These are phyloP conservation scores for Ceratitis capitata DNA, from an alignment of 1,140 invertebrate species.

Conservation along the genomic window DNA sequence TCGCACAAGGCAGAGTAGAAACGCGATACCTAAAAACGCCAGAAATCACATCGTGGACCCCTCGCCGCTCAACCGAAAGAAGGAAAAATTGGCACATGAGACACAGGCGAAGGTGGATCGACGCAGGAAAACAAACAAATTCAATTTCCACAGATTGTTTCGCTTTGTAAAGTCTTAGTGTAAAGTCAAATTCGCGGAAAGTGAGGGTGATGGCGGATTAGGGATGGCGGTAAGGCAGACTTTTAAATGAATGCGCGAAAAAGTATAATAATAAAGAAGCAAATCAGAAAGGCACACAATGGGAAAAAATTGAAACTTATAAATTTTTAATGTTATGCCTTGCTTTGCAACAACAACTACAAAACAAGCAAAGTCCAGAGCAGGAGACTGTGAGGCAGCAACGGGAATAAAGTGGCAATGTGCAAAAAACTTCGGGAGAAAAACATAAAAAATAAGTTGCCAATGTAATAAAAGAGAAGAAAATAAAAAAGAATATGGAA, in stretches of 20 bases:
- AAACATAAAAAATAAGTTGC: constrained; percentile 27
- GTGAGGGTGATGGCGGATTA: not conserved
- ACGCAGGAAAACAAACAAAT: not conserved
- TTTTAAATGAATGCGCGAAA: not conserved
- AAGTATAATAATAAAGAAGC: constrained; percentile 17
- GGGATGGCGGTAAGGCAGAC: not conserved
- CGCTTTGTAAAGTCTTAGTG: not conserved
- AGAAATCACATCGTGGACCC: not conserved
- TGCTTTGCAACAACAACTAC: not conserved
- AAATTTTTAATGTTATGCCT: constrained; percentile 34
- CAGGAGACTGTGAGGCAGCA: too few relatives aligned
- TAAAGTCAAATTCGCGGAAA: not conserved
- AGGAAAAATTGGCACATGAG: not conserved
- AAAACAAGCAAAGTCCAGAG: not conserved
- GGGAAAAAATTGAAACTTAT: constrained; percentile 32
- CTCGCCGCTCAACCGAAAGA: not conserved
- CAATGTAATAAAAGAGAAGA: constrained; percentile 14
- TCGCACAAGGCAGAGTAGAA: not conserved
- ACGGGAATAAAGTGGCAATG: not conserved
- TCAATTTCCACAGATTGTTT: constrained; percentile 30
- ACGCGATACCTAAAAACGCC: not conserved
- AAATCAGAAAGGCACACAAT: constrained; percentile 26
- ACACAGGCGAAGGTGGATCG: not conserved
- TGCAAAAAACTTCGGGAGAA: not conserved
- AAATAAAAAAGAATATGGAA: not conserved